These are phyloP conservation scores for Acleris emargana DNA, from an alignment of 2,888 invertebrate genomes.

Conservation along the genomic window DNA sequence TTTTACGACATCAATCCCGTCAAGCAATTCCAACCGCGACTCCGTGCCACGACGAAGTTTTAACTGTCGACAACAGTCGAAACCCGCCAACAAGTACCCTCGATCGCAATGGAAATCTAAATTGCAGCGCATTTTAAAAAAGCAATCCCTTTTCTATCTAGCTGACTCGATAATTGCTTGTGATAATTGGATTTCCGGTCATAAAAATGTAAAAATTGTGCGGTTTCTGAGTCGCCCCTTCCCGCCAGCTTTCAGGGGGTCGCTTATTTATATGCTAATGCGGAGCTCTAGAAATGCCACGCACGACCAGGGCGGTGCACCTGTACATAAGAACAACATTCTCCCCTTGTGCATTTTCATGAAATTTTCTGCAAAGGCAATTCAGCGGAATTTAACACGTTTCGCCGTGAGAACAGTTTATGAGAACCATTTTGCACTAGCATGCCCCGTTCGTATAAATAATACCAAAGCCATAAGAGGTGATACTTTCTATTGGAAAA, in stretches of 20 bases:
- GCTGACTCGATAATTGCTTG: constrained; percentile 77
- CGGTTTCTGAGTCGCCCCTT: constrained; percentile 59
- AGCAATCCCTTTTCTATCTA: constrained; percentile 63
- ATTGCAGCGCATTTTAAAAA: constrained; percentile 59
- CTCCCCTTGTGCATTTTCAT: constrained; percentile 76
- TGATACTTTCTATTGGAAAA: background rate
- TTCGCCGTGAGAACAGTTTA: constrained; percentile 50
- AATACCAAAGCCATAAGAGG: constrained; percentile 48
- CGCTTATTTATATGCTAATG: constrained; percentile 82
- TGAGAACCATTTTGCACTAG: constrained; percentile 52
- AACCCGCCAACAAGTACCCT: constrained; percentile 37
- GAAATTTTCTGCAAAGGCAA: constrained; percentile 70
- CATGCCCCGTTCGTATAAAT: constrained; percentile 56
- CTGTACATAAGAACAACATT: constrained; percentile 79
- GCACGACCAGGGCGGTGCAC: constrained; percentile 75
- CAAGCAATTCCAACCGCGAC: constrained; percentile 13
- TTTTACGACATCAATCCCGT: constrained; percentile 22
- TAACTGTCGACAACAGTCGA: constrained; percentile 14
- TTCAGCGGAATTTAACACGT: constrained; percentile 64
- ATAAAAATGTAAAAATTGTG: constrained; percentile 73
- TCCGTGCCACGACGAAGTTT: constrained; percentile 10
- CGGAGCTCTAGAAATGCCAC: constrained; percentile 68
- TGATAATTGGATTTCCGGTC: constrained; percentile 78
- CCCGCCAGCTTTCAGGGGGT: constrained; percentile 60
- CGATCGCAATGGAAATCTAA: constrained; percentile 53